These are phyloP conservation scores for Aix galericulata DNA, from an alignment of 2,113 vertebrate genomes.

Conservation along the genomic window DNA sequence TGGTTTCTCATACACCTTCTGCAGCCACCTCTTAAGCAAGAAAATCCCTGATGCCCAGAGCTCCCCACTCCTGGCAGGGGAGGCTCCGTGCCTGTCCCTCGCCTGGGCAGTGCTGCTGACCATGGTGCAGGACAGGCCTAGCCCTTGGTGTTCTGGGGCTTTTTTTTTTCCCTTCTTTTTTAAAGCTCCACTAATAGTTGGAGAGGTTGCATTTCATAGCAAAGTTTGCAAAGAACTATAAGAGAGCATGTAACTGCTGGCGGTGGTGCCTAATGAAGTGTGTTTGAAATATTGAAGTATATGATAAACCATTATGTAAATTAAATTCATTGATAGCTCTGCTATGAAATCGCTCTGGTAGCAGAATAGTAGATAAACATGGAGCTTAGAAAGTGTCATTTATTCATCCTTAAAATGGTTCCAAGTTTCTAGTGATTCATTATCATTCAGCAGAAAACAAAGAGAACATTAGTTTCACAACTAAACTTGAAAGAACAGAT, in stretches of 20 bases:
- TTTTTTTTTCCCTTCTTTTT: not conserved
- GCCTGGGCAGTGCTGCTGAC: too few relatives aligned
- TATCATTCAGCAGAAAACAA: slow-evolving; percentile 61
- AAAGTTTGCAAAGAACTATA: slow-evolving; percentile 17
- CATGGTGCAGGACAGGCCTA: too few relatives aligned
- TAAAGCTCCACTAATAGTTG: not conserved
- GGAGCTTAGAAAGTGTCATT: slow-evolving; percentile 66
- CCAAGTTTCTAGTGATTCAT: slow-evolving; percentile 51
- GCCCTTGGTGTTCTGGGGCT: not conserved
- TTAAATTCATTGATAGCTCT: slow-evolving; percentile 66
- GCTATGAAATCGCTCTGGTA: slow-evolving; percentile 48
- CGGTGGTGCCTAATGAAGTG: slow-evolving; percentile 46
- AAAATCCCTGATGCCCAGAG: not conserved
- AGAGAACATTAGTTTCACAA: slow-evolving; percentile 52
- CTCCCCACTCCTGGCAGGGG: not conserved
- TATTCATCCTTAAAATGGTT: slow-evolving; percentile 66
- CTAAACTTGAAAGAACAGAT: not conserved
- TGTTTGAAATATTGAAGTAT: slow-evolving; percentile 57
- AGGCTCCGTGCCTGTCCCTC: not conserved
- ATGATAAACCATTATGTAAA: slow-evolving; percentile 62
- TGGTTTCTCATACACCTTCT: not conserved
- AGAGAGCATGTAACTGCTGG: slow-evolving; percentile 3
- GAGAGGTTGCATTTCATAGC: not conserved
- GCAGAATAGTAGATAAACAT: slow-evolving; percentile 70
- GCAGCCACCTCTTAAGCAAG: too few relatives aligned